Conservation (phyloP, 2,113 vertebrate genomes). For the Anas platyrhynchos region DNA sequence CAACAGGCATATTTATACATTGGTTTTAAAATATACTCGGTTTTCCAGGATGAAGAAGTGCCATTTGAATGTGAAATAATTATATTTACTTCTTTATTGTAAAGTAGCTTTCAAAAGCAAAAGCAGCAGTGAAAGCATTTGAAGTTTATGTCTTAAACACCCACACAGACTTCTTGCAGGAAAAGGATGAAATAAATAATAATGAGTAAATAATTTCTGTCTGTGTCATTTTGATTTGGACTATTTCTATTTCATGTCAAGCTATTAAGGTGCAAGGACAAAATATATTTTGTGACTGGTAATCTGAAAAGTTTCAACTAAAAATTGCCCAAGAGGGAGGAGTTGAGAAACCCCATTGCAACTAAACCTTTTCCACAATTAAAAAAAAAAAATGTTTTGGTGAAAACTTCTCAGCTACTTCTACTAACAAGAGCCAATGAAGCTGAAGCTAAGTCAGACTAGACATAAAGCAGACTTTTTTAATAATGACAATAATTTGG, state of each 20-base stretch:
- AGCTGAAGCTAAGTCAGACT: not conserved
- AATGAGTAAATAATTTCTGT: not conserved
- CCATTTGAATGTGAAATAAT: not conserved
- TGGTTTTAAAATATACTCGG: not conserved
- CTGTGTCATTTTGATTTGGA: not conserved
- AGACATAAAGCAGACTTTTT: not conserved
- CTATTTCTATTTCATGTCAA: not conserved
- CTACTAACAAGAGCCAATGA: not conserved
- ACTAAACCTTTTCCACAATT: not conserved
- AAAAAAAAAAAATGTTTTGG: not conserved
- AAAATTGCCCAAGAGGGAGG: not conserved
- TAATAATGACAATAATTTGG: not conserved
- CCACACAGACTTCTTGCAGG: conserved; percentile 1
- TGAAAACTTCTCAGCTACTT: not conserved
- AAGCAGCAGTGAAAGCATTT: not conserved
- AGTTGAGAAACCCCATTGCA: not conserved
- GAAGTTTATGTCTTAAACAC: not conserved
- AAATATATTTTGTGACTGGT: not conserved
- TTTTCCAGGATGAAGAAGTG: not conserved
- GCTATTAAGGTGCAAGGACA: not conserved
- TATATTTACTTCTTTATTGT: not conserved
- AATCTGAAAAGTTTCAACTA: not conserved
- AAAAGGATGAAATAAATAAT: not conserved
- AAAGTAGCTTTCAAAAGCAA: conserved; percentile 4
- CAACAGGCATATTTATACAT: not conserved